Base-by-base conservation (phyloP, 2,113 vertebrate genomes). In the Prochilodus magdalenae region DNA sequence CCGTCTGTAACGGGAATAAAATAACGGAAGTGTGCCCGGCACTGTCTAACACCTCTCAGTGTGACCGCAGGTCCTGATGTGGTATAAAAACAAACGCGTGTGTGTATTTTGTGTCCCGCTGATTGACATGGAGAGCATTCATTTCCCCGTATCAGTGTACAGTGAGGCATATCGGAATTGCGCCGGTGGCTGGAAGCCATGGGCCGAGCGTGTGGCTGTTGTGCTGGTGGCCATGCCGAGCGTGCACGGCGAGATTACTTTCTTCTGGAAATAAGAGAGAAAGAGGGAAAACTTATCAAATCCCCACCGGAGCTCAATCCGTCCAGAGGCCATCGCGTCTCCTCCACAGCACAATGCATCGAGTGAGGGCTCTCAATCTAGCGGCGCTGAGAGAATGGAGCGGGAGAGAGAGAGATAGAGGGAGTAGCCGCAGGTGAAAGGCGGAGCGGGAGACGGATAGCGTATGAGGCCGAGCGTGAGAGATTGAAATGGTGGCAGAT, bases 291-390 rank as follows among this genome's bases (percentile, higher is more conserved):
- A 60, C 33, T 16, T 29, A 77, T 26, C 71, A 75, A 79, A 73
- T 84, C 71, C 60, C 33, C 66, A 74, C 20, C 14, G 22, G 71
- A 80, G 30, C 72, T 55, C 71, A 82, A 73, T 73, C 63, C 72
- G 49, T 60, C 80, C 72, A 82, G 75, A 80, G 79, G 84, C 49
- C 40, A 70, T 27, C 33, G 75, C 36, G 73, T 81, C 65, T 69
- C 63, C 75, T 81, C 70, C 77, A 71, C 79, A 73, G 77, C 62
- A 63, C 53, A 85, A 85, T 81, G 73, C 47, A 65, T 49, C 74
- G 84, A 71, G 30, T 40, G 75, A 83, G 30, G 33, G 4, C 76
- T 79, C 81, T 81, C 57, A 70, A 72, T 85, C 44, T 82, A 51
- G 82, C 70, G 73, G 74, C 83, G 44, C 51, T 82, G 76, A 75